phyloP scores from a whole-genome alignment of 2,113 vertebrate species.

The Melanerpes formicivorus region DNA sequence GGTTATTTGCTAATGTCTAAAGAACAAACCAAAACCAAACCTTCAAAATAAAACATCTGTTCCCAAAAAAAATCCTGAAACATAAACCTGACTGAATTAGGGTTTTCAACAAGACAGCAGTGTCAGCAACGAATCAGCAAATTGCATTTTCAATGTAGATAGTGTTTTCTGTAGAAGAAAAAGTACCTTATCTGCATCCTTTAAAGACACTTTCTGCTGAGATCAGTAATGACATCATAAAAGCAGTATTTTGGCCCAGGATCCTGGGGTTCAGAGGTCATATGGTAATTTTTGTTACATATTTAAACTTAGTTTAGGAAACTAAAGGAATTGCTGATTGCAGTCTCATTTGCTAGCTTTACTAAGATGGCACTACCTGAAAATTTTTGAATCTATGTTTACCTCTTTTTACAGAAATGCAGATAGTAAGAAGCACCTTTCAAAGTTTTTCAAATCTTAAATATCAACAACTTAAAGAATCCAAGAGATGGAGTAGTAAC shows the following conservation, averaged over 20 bases:
- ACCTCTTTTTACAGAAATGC: background rate
- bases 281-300: background rate
- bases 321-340: background rate
- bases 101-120: background rate
- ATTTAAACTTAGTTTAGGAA: background rate
- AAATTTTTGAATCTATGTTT: background rate
- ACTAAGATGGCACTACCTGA: background rate
- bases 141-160: background rate
- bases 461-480: background rate
- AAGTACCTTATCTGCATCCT: background rate
- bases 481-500: background rate
- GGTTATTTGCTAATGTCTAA: background rate
- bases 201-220: background rate
- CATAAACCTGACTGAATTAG: background rate
- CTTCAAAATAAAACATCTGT: background rate
- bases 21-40: background rate
- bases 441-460: background rate
- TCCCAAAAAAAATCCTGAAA: background rate
- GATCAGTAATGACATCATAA: background rate
- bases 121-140: constrained; percentile 42
- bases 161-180: background rate
- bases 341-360: background rate
- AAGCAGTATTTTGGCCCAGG: background rate
- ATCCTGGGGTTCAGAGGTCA: accelerated
- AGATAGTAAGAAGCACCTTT: background rate